These are phyloP conservation scores for Harpalus rubripes DNA, from an alignment of 2,888 invertebrate genomes.

Conservation along the genomic window DNA sequence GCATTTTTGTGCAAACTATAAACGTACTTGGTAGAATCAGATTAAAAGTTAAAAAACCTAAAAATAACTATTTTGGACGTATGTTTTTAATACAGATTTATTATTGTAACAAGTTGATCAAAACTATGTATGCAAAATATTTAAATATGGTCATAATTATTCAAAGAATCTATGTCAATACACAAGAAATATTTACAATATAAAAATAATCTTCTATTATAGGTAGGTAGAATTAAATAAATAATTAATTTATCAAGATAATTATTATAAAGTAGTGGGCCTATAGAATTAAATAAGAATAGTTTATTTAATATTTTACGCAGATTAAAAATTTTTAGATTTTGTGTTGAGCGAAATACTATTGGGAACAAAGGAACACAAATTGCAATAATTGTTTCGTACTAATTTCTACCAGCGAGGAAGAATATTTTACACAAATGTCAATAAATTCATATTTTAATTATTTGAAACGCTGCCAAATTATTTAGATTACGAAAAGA, in stretches of 20 bases:
- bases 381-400: conserved; percentile 61
- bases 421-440: conserved; percentile 40
- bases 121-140: conserved; percentile 64
- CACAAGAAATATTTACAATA: conserved; percentile 66
- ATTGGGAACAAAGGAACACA: conserved; percentile 62
- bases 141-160: conserved; percentile 64
- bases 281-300: conserved; percentile 74
- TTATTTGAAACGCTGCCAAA: conserved; percentile 43
- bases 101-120: conserved; percentile 50
- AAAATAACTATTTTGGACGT: conserved; percentile 46
- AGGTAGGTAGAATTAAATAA: conserved; percentile 75
- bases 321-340: conserved; percentile 67
- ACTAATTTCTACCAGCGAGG: conserved; percentile 48
- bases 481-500: conserved; percentile 43
- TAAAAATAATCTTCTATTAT: conserved; percentile 68
- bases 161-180: conserved; percentile 66
- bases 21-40: conserved; percentile 44
- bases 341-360: conserved; percentile 59
- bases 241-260: conserved; percentile 73
- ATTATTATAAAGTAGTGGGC: conserved; percentile 74
- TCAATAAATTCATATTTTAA: conserved; percentile 33
- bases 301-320: conserved; percentile 70
- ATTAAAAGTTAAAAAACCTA: conserved; percentile 32
- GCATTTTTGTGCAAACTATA: conserved; percentile 51
- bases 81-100: conserved; percentile 59